Evolutionary conservation across 2,888 invertebrate species (phyloP).

Genomic region (Micoletzkya japonica): DNA sequence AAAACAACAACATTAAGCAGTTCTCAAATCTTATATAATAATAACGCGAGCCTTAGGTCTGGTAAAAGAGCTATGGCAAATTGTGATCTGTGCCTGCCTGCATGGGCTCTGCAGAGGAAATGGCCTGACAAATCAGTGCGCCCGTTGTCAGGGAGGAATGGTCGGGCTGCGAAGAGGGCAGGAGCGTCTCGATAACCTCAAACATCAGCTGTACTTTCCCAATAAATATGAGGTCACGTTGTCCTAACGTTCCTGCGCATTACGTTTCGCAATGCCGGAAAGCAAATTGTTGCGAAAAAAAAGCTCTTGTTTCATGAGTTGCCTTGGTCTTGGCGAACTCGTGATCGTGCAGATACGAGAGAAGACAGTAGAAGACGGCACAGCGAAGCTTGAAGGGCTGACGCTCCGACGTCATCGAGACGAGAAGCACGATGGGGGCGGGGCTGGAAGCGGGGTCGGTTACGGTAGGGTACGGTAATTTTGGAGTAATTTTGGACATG

Average conservation of each 20-base stretch:
- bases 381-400: slow-evolving; percentile 87
- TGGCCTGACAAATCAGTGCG: slow-evolving; percentile 36
- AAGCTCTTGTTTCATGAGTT: too few species aligned
- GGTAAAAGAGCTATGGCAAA: too few species aligned
- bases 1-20: too few species aligned
- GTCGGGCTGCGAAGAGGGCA: slow-evolving; percentile 78
- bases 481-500: too few species aligned
- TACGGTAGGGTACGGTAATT: too few species aligned
- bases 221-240: too few species aligned
- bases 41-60: too few species aligned
- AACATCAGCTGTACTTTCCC: background rate
- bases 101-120: slow-evolving; percentile 41
- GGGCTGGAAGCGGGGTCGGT: slow-evolving; percentile 74
- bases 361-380: slow-evolving; percentile 94
- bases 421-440: slow-evolving; percentile 87
- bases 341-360: slow-evolving; percentile 91
- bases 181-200: slow-evolving; percentile 85
- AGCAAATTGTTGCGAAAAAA: too few species aligned
- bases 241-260: too few species aligned
- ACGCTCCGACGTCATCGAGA: slow-evolving; percentile 98
- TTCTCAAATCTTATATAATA: too few species aligned
- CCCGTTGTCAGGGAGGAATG: slow-evolving; percentile 37
- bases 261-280: too few species aligned
- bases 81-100: slow-evolving; percentile 18
- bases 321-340: slow-evolving; percentile 72